Conservation (phyloP, 2,888 invertebrate species). For the Dione vanillae region DNA sequence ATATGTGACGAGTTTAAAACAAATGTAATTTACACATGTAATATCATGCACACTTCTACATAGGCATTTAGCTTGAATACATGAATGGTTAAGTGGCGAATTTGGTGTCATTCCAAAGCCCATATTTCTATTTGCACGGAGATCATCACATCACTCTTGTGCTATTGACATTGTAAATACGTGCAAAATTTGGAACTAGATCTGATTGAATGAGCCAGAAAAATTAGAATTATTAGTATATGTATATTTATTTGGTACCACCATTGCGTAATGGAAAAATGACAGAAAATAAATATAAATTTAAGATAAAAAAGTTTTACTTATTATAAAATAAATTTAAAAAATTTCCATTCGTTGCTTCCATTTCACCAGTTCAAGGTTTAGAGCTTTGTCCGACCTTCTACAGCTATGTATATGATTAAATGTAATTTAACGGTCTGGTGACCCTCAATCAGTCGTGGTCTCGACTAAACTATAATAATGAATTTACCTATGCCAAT, state of each 20-base stretch:
- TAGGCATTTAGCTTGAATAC: constrained; percentile 9
- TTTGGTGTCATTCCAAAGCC: constrained; percentile 25
- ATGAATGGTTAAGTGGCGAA: constrained; percentile 11
- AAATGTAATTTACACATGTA: constrained; percentile 8
- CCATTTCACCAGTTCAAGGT: not conserved
- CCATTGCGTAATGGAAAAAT: too few species aligned
- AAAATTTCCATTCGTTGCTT: not conserved
- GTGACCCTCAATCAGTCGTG: constrained; percentile 5
- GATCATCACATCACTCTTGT: constrained; percentile 13
- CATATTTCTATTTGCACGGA: constrained; percentile 23
- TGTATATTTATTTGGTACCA: too few species aligned
- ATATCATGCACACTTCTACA: not conserved
- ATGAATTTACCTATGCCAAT: constrained; percentile 1
- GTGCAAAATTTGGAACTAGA: not conserved
- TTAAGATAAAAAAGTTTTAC: not conserved
- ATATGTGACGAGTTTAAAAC: not conserved
- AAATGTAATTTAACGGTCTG: constrained; percentile 12
- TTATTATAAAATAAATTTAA: not conserved
- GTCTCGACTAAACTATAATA: not conserved
- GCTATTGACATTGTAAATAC: not conserved
- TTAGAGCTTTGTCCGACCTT: not conserved
- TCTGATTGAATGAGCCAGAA: not conserved
- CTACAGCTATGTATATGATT: not conserved
- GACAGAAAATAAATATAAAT: too few species aligned
- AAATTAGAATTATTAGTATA: not conserved